Conservation (phyloP, 1,140 invertebrate species). For the Heliconius congener region DNA sequence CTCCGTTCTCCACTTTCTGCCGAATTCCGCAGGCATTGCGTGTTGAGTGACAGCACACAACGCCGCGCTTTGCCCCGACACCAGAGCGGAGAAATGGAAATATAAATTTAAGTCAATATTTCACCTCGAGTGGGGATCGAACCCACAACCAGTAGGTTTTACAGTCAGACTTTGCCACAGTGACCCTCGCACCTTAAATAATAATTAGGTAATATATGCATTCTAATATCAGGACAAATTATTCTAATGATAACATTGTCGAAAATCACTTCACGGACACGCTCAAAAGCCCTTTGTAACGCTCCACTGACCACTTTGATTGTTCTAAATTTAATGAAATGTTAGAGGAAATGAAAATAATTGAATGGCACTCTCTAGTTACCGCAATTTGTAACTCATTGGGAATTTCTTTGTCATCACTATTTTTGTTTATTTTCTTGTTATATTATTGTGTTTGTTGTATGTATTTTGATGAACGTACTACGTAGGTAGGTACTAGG, state of each 20-base stretch:
- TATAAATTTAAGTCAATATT: no score
- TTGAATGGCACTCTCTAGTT: conserved; percentile 1
- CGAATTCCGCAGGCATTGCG: no score
- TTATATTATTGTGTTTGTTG: not conserved
- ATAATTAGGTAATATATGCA: not conserved
- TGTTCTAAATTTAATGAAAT: conserved; percentile 13
- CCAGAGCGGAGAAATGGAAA: no score
- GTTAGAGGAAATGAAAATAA: conserved; percentile 1
- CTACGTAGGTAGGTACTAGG: no score
- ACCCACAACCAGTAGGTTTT: no score
- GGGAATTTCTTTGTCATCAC: not conserved
- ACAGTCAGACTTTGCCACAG: no score
- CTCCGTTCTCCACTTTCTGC: no score
- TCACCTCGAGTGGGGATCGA: no score
- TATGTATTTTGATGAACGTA: no score
- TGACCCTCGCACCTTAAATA: no score
- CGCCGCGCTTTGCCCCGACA: no score
- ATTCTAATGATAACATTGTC: conserved; percentile 4
- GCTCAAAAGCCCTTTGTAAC: not conserved
- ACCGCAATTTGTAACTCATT: not conserved
- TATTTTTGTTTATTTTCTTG: not conserved
- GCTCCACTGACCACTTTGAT: not conserved
- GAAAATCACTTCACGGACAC: not conserved
- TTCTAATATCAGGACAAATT: not conserved
- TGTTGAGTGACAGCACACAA: no score